Evolutionary conservation across 2,113 vertebrate species (phyloP).

Genomic region (Naja naja): DNA sequence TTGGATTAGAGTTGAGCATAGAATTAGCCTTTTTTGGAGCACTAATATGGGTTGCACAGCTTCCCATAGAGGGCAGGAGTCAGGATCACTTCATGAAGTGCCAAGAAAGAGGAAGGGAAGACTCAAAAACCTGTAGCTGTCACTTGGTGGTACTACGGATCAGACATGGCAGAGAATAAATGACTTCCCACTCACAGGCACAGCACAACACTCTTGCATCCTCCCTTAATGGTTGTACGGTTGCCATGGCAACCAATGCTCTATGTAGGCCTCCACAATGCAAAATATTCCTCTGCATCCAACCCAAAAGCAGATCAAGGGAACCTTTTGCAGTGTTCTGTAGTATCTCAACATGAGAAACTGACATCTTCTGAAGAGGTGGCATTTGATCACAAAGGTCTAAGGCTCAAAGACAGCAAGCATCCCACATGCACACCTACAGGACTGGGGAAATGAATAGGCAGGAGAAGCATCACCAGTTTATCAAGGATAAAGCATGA

Average conservation of each 20-base stretch:
- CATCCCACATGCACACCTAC: background rate
- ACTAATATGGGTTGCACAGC: background rate
- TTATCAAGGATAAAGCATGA: background rate
- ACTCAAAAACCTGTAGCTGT: background rate
- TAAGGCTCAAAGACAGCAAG: background rate
- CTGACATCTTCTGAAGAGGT: background rate
- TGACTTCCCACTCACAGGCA: background rate
- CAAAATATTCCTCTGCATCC: background rate
- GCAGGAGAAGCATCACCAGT: background rate
- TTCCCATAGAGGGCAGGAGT: background rate
- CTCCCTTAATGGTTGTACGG: background rate
- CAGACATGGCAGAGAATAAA: background rate
- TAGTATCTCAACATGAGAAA: background rate
- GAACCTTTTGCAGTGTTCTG: background rate
- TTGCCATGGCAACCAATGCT: conserved; percentile 21
- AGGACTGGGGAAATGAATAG: background rate
- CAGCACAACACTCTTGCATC: background rate
- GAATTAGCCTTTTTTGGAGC: background rate
- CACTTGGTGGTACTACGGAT: background rate
- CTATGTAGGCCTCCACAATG: background rate
- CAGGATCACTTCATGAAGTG: background rate
- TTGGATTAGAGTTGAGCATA: no score
- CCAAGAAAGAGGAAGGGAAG: background rate
- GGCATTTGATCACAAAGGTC: background rate
- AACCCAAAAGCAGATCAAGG: background rate